Evolutionary conservation across 2,113 vertebrate genomes (phyloP).

Genomic region (Tichodroma muraria): DNA sequence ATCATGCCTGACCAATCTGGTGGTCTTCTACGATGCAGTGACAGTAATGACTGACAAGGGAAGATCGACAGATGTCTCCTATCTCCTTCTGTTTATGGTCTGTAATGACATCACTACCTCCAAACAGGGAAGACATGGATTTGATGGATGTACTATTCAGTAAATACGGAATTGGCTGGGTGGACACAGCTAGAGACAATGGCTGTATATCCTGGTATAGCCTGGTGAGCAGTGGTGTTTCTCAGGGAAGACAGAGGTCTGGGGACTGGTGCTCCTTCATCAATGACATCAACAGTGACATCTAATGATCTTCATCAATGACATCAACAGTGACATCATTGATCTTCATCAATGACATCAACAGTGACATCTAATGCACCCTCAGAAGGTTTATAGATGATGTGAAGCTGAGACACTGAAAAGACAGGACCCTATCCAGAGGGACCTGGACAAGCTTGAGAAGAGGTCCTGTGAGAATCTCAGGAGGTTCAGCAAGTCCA

Average conservation of each 20-base stretch:
- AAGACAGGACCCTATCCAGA: neutral
- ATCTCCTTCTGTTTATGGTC: neutral
- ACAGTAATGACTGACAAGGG: neutral
- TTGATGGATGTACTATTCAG: neutral
- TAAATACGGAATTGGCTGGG: neutral
- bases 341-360: no score
- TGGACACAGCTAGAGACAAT: neutral
- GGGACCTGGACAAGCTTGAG: neutral
- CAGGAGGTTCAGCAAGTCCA: neutral
- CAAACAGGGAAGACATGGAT: neutral
- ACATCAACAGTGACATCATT: no score
- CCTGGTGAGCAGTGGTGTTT: neutral
- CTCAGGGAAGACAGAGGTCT: neutral
- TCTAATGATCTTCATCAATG: no score
- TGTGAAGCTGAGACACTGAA: neutral
- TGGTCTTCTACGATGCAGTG: neutral
- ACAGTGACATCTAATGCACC: neutral
- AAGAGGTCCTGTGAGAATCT: no score
- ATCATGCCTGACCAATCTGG: neutral
- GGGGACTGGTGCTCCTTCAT: neutral
- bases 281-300: neutral
- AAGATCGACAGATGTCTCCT: neutral
- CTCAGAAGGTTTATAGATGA: neutral
- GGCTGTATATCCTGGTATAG: no score
- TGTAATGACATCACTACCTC: neutral